Base-by-base conservation (phyloP, 1,140 invertebrate genomes). In the Ganaspis sp. region DNA sequence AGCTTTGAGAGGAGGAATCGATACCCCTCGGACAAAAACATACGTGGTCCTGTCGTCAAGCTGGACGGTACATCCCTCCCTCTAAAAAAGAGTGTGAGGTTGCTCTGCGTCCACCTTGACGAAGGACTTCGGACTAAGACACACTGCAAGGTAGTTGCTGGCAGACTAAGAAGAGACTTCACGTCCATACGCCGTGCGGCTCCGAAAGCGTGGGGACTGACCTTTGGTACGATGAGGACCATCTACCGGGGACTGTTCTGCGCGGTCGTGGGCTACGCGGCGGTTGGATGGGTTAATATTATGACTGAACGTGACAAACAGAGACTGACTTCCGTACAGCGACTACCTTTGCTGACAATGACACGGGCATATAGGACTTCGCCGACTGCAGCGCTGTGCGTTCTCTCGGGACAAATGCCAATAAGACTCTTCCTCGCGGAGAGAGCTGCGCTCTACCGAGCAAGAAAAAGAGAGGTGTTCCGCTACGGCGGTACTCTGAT, bases 11-110 rank as follows among this genome's bases (percentile, higher is more conserved):
- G 6, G 73, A 70, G 1, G 15, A 3, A 0, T 38, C 29, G 4
- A 77, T 83, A 73, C 0, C 3, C 17, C 15, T 0, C 78, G 80
- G 75, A 78, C 40, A 8, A 75, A n/a, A 70, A 4, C 9, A 76
- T 83, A 12, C 26, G 76, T 9, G 77, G 76, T 21, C 42, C 80
- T 0, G 15, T 37, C 0, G 75, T 79, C 34, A 75, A 53, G 38
- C 21, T 82, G 8, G 73, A 42, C 15, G 73, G 71, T 0, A 12
- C 5, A 0, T 37, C 26, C 3, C 74, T 82, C 5, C 21, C 12
- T 0, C 78, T 82, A 19, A 76, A 78, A 53, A 9, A 75, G 19
- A 58, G 3, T 1, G 81, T 82, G n/a, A 21, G 78, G 4, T 78
- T 76, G 19, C 40, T 82, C 1, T 69, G 81, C 0, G 76, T 80